Conservation (phyloP, 2,113 vertebrate species). For the Bubo bubo region DNA sequence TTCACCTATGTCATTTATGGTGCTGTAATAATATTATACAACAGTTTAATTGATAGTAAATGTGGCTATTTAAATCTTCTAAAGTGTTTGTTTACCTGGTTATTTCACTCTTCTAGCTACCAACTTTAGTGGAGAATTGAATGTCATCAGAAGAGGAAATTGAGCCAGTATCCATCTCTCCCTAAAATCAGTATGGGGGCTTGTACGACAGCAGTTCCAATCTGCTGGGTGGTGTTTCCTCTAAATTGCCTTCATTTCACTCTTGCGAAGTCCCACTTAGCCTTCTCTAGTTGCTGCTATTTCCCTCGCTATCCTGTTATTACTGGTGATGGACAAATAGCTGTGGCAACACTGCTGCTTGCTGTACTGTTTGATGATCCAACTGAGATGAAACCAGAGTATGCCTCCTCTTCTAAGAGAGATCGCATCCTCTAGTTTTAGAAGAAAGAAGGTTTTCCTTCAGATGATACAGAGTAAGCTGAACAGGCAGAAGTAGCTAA, state of each 20-base stretch:
- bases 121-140: neutral
- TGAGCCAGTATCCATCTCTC: neutral
- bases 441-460: neutral
- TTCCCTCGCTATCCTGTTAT: neutral
- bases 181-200: neutral
- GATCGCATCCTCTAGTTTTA: rapidly evolving
- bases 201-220: neutral
- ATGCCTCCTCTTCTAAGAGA: neutral
- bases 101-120: neutral
- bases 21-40: neutral
- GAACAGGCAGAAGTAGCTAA: neutral
- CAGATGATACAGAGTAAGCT: neutral
- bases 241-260: neutral
- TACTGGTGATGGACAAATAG: neutral
- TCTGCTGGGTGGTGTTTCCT: neutral
- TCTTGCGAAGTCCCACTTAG: rapidly evolving
- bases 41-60: neutral
- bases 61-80: neutral
- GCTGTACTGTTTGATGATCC: neutral
- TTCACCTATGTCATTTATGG: rapidly evolving
- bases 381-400: rapidly evolving
- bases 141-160: neutral
- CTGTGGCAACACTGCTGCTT: neutral
- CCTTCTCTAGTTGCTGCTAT: neutral
- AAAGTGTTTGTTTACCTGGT: neutral